These are phyloP conservation scores for Endomychus coccineus DNA, from an alignment of 2,888 invertebrate genomes.

Conservation along the genomic window DNA sequence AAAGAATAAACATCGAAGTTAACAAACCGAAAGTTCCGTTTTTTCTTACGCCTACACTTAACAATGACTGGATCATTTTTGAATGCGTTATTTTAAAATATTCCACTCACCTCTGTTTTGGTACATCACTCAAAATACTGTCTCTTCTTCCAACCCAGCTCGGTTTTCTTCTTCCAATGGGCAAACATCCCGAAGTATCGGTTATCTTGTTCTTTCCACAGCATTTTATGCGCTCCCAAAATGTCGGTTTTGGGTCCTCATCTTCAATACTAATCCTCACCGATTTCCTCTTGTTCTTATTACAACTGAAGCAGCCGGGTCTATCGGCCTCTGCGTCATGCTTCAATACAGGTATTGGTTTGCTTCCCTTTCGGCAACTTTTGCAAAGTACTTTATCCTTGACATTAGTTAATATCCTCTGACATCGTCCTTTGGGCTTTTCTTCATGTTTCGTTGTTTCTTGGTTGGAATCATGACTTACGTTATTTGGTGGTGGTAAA, in stretches of 20 bases:
- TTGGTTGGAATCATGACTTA: not conserved
- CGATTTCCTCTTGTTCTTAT: constrained; percentile 22
- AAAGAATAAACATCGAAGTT: too few relatives aligned
- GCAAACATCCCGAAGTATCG: constrained; percentile 38
- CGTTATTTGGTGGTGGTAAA: constrained; percentile 9
- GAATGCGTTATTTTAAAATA: too few relatives aligned
- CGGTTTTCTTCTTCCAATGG: constrained; percentile 36
- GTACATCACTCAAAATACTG: constrained; percentile 46
- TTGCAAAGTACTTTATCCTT: constrained; percentile 28
- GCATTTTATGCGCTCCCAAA: constrained; percentile 36
- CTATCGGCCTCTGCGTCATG: constrained; percentile 13
- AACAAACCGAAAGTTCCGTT: too few relatives aligned
- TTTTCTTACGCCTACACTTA: too few relatives aligned
- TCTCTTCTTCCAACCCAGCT: constrained; percentile 49
- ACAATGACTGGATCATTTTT: too few relatives aligned
- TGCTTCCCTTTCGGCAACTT: constrained; percentile 20
- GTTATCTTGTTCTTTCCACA: constrained; percentile 47
- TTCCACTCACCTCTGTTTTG: too few relatives aligned
- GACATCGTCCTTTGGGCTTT: constrained; percentile 1
- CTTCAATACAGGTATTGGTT: constrained; percentile 5
- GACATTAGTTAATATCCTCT: constrained; percentile 27
- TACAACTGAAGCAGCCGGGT: constrained; percentile 43
- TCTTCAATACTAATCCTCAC: constrained; percentile 38
- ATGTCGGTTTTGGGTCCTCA: constrained; percentile 31
- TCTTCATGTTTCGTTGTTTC: constrained; percentile 3